phyloP scores from a whole-genome alignment of 2,888 invertebrate genomes.

The Gastracanthus pulcherrimus region DNA sequence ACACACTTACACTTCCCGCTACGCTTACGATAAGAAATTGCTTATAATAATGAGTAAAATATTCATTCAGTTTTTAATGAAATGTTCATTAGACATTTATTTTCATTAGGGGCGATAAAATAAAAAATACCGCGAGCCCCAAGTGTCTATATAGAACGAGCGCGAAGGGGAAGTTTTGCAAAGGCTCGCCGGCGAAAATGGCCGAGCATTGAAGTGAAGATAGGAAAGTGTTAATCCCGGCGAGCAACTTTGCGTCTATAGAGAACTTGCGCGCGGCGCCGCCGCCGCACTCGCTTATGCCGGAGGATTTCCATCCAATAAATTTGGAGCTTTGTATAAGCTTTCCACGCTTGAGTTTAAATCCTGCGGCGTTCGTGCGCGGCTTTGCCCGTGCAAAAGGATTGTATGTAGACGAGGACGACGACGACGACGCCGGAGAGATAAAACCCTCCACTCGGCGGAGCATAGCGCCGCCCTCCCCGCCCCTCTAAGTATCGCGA shows the following conservation, averaged over 20 bases:
- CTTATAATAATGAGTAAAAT: not conserved
- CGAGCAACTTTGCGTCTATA: constrained; percentile 78
- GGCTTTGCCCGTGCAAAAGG: constrained; percentile 58
- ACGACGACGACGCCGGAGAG: constrained; percentile 4
- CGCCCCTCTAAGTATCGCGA: constrained; percentile 27
- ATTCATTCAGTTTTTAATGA: not conserved
- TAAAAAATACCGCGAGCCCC: constrained; percentile 26
- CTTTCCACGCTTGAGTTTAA: constrained; percentile 78
- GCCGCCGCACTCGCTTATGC: constrained; percentile 70
- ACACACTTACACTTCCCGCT: too few relatives aligned
- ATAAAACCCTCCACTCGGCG: constrained; percentile 35
- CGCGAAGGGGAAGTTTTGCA: constrained; percentile 59
- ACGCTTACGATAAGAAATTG: not conserved
- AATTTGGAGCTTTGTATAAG: constrained; percentile 82
- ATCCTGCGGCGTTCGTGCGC: constrained; percentile 71
- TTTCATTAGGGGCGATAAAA: constrained; percentile 30
- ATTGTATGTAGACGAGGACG: constrained; percentile 37
- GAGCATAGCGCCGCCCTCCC: too few relatives aligned
- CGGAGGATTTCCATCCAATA: constrained; percentile 80
- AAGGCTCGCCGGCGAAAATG: constrained; percentile 64
- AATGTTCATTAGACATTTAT: not conserved
- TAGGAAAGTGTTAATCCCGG: constrained; percentile 81
- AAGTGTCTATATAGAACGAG: constrained; percentile 39
- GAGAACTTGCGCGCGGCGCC: constrained; percentile 75
- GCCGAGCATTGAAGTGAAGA: constrained; percentile 71